A percentile compares a stretch with the other conserved stretches of the same genome.
Conservation (phyloP, 2,888 invertebrate species). For the Eupithecia centaureata region DNA sequence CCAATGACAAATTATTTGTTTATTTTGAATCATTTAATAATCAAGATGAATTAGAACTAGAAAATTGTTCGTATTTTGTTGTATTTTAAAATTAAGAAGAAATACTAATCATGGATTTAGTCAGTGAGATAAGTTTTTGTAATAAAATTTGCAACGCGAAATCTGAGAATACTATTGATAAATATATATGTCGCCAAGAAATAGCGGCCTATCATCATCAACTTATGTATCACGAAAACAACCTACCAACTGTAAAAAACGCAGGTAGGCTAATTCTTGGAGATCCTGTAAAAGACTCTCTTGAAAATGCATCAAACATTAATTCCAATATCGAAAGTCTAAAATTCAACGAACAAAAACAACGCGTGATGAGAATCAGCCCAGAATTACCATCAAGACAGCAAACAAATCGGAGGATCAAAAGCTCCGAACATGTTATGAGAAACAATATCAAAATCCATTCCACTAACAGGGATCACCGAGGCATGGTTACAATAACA, state of each 20-base stretch:
- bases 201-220: slow-evolving; percentile 20
- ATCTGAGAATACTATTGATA: not conserved
- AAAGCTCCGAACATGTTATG: not conserved
- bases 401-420: not conserved
- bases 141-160: slow-evolving; percentile 5
- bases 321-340: slow-evolving; percentile 14
- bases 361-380: not conserved
- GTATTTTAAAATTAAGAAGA: slow-evolving; percentile 4
- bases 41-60: too few relatives aligned
- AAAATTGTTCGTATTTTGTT: slow-evolving; percentile 27
- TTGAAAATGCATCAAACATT: not conserved
- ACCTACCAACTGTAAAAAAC: not conserved
- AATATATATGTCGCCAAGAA: not conserved
- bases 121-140: slow-evolving; percentile 21
- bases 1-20: slow-evolving; percentile 29
- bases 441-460: not conserved
- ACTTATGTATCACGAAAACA: not conserved
- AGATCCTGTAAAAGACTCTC: not conserved
- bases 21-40: slow-evolving; percentile 26
- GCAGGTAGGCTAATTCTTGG: not conserved
- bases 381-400: not conserved
- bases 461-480: not conserved
- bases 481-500: not conserved
- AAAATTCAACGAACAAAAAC: slow-evolving; percentile 2
- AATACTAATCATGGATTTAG: slow-evolving; percentile 33